Base-by-base conservation (phyloP, 1,140 invertebrate genomes). In the Meteorus sp. region DNA sequence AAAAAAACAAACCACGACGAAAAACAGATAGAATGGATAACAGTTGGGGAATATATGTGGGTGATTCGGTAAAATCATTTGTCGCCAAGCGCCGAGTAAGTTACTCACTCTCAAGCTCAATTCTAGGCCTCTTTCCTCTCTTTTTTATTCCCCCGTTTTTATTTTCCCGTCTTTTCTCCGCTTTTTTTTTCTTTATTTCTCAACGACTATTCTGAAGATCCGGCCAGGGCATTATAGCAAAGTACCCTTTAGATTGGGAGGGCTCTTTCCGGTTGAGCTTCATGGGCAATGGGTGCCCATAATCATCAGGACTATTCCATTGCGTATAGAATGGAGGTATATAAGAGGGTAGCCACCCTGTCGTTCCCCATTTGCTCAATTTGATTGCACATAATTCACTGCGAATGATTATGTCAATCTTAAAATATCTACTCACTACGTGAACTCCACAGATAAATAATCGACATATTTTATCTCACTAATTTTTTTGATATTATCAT, bases 241-340 rank as follows among this genome's bases (percentile, higher is more conserved):
- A 47, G 44, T 47, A 47, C 44, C n/a, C 20, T 47, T 8, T 22
- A n/a, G 44, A 47, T 47, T 47, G 44, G 44, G 15, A 47, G 44
- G 44, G 44, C 44, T 47, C 20, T 47, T 25, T 20, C 20, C 8
- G 9, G 35, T 39, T 13, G n/a, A 47, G n/a, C 44, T 15, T 11
- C 8, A 7, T 39, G 13, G 15, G 20, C 20, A 33, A 33, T 7
- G 29, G 15, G 35, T n/a, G 8, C 3, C 35, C 35, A 39, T 39
- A 39, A 39, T 39, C 35, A 39, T 7, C 35, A 39, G 35, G 29
- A 39, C n/a, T n/a, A n/a, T n/a, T 7, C 35, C 13, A 39, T 39
- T 39, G 8, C 13, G 13, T 13, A n/a, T 39, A n/a, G 35, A 3
- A n/a, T 7, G 35, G 11, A 11, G 35, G 3, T n/a, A 39, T n/a